Conservation (phyloP, 64 coral and sea anemone species). For the Montipora cactus region DNA sequence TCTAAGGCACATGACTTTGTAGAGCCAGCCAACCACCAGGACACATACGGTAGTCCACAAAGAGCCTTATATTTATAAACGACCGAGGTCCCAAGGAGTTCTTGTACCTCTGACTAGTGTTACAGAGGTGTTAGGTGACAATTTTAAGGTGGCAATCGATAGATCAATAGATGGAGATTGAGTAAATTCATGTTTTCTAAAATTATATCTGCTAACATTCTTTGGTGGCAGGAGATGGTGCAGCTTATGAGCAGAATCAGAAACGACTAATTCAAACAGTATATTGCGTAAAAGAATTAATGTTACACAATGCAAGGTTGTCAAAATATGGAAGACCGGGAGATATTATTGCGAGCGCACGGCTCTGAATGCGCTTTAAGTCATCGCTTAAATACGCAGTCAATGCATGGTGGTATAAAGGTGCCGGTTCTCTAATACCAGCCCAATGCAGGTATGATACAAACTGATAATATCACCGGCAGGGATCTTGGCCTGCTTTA, state of each 20-base stretch:
- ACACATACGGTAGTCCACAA: too few relatives aligned
- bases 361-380: slow-evolving; percentile 16
- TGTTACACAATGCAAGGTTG: neutral
- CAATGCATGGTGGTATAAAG: slow-evolving; percentile 11
- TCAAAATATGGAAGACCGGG: slow-evolving; percentile 14
- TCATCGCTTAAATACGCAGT: neutral
- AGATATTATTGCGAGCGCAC: neutral
- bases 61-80: too few relatives aligned
- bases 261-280: neutral
- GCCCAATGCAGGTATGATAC: neutral
- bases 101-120: too few relatives aligned
- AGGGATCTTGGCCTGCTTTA: too few relatives aligned
- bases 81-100: too few relatives aligned
- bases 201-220: neutral
- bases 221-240: neutral
- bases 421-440: neutral
- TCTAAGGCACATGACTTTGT: too few relatives aligned
- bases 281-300: neutral
- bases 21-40: too few relatives aligned
- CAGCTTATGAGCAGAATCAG: neutral
- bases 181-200: neutral
- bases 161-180: too few relatives aligned
- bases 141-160: too few relatives aligned
- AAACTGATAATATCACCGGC: too few relatives aligned
- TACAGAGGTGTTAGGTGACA: too few relatives aligned